Conservation (phyloP, 1,140 invertebrate genomes). For the Mamestra configurata region DNA sequence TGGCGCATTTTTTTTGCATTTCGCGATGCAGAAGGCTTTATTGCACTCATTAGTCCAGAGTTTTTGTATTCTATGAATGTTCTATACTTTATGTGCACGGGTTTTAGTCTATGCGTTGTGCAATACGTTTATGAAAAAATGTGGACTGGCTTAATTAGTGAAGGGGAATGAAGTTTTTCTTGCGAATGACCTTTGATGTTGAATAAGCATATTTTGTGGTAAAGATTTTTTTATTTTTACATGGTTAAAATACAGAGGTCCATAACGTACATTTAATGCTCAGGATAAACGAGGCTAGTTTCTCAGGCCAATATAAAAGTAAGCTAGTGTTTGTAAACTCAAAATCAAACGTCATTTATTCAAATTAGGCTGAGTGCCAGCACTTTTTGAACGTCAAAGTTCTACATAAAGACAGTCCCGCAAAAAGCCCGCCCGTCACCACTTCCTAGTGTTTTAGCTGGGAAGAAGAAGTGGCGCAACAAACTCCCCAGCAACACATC, state of each 20-base stretch:
- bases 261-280: no score
- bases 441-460: no score
- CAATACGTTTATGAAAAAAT: constrained; percentile 33
- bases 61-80: constrained; percentile 49
- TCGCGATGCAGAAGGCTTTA: constrained; percentile 46
- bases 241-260: not conserved
- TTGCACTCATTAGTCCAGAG: constrained; percentile 55
- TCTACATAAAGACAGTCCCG: no score
- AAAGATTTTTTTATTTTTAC: not conserved
- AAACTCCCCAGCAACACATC: no score
- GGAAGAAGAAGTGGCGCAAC: no score
- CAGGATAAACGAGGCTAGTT: no score
- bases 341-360: no score
- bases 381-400: no score
- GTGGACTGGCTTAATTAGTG: constrained; percentile 4
- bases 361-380: no score
- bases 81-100: constrained; percentile 38
- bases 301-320: no score
- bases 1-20: constrained; percentile 53
- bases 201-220: not conserved
- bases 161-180: not conserved
- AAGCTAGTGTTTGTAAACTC: no score
- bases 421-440: no score
- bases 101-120: constrained; percentile 25
- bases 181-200: not conserved